phyloP scores from a whole-genome alignment of 2,888 invertebrate genomes.

The Papilio gigon region DNA sequence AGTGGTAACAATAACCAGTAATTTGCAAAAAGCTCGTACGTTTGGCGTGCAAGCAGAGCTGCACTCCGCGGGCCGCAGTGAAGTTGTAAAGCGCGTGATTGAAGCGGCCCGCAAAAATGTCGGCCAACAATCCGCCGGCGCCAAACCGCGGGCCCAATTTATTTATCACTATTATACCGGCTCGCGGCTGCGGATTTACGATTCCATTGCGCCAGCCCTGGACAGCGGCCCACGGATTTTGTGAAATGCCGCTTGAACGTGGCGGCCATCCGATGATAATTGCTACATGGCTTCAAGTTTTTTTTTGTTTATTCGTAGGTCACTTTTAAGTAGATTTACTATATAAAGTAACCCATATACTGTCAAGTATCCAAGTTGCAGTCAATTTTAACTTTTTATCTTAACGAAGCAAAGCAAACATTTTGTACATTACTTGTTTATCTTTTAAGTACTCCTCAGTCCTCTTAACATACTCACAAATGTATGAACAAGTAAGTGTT shows the following conservation, averaged over 20 bases:
- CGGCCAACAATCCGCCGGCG: conserved; percentile 43
- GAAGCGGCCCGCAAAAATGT: conserved; percentile 46
- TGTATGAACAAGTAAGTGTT: too few species aligned
- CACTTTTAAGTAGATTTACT: too few species aligned
- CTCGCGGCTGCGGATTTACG: conserved; percentile 64
- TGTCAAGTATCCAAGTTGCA: too few species aligned
- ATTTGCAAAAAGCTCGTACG: conserved; percentile 21
- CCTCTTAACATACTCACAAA: too few species aligned
- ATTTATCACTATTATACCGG: conserved; percentile 66
- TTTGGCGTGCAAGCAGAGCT: conserved; percentile 64
- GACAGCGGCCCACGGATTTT: conserved; percentile 33
- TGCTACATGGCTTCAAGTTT: conserved; percentile 3
- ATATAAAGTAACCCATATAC: too few species aligned
- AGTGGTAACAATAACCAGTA: not conserved
- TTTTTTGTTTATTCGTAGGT: conserved; percentile 2
- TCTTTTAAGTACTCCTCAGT: too few species aligned
- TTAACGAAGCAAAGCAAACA: too few species aligned
- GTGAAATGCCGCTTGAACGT: conserved; percentile 24
- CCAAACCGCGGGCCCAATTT: conserved; percentile 57
- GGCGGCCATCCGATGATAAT: conserved; percentile 10
- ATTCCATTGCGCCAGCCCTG: conserved; percentile 61
- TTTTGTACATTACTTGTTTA: too few species aligned
- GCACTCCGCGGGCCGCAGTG: conserved; percentile 52
- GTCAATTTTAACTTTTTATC: too few species aligned
- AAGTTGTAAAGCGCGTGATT: conserved; percentile 42